Evolutionary conservation across 2,113 vertebrate species (phyloP).

Genomic region (Daboia siamensis): DNA sequence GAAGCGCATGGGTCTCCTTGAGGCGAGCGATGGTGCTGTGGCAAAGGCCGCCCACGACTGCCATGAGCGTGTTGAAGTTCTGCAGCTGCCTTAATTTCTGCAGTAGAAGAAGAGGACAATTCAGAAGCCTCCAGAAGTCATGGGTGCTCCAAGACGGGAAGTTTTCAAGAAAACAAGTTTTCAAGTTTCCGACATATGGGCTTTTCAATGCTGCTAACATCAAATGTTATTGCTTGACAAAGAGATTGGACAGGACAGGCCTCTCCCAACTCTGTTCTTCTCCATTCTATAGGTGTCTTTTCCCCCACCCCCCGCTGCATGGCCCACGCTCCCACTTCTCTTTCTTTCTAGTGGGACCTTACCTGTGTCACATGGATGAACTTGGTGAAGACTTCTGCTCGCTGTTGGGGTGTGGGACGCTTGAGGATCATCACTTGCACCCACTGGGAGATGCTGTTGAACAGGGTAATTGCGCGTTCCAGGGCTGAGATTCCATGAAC

Average conservation of each 20-base stretch:
- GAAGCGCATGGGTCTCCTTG: conserved; percentile 83
- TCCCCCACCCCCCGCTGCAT: neutral
- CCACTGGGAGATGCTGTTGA: conserved; percentile 91
- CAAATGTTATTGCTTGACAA: no score
- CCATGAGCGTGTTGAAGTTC: conserved; percentile 94
- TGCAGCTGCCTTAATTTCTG: conserved; percentile 82
- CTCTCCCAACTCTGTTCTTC: no score
- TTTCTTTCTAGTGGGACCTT: conserved; percentile 1
- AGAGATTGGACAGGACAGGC: no score
- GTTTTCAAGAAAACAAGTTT: no score
- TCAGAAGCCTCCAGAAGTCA: no score
- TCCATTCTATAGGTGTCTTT: no score
- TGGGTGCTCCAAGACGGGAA: no score
- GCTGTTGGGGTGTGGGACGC: conserved; percentile 83
- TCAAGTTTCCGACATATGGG: no score
- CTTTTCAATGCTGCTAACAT: no score
- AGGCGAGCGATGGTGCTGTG: conserved; percentile 90
- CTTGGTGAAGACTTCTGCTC: conserved; percentile 89
- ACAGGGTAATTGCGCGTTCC: conserved; percentile 85
- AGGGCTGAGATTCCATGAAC: conserved; percentile 80
- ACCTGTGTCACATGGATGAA: conserved; percentile 90
- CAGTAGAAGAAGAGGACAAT: neutral
- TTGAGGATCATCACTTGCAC: conserved; percentile 93
- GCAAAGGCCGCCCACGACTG: conserved; percentile 86
- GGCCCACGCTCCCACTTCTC: neutral